Conservation (phyloP, 1,140 invertebrate species). For the Uloborus diversus region DNA sequence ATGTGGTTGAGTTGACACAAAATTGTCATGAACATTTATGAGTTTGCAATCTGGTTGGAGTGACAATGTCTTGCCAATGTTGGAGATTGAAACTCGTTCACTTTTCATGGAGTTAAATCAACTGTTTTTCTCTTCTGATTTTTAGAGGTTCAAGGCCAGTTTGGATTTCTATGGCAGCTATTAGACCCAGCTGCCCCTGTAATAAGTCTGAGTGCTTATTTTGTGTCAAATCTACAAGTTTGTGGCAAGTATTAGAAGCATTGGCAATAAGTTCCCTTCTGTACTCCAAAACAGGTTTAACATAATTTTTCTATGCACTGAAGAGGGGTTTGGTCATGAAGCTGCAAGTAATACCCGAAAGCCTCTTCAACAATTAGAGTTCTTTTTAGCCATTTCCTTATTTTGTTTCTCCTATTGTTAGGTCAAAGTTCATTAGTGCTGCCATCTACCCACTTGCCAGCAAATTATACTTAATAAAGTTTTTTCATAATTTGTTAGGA, state of each 20-base stretch:
- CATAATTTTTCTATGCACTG: background rate
- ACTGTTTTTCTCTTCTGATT: slow-evolving; percentile 6
- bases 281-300: slow-evolving; percentile 13
- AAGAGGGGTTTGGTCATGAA: slow-evolving; percentile 14
- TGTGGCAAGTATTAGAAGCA: slow-evolving; percentile 9
- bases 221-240: background rate
- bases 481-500: background rate
- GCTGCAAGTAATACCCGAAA: slow-evolving; percentile 19
- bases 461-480: background rate
- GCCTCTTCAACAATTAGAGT: slow-evolving; percentile 20
- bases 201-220: slow-evolving; percentile 23
- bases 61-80: background rate
- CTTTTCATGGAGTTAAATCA: background rate
- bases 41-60: background rate
- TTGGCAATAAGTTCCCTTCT: slow-evolving; percentile 5
- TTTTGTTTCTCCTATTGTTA: background rate
- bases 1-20: background rate
- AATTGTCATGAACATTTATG: background rate
- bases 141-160: background rate
- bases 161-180: slow-evolving; percentile 6
- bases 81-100: background rate
- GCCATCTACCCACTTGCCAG: too few relatives aligned
- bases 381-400: slow-evolving; percentile 23
- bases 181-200: background rate
- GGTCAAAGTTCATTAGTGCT: too few relatives aligned